Base-by-base conservation (phyloP, 2,888 invertebrate species). In the Agonopterix subpropinquella region DNA sequence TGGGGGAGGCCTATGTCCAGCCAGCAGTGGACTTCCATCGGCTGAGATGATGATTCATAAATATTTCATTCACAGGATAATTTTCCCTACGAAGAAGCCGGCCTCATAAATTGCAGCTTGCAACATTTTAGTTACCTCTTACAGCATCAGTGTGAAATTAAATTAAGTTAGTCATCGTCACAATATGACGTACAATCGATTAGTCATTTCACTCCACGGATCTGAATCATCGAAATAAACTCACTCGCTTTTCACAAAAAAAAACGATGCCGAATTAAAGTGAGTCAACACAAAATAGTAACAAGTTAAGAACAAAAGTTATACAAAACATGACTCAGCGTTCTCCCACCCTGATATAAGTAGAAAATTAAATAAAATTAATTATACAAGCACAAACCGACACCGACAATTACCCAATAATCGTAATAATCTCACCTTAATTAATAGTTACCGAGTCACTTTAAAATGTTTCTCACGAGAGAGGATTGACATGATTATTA, bases 401-500 rank as follows among this genome's bases (percentile, higher is more conserved):
- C 77, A 77, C 77, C 70, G 58, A 66, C 75, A 76, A 84, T 85
- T 84, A 85, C 80, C 69, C 70, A 81, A 82, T 85, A 80, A 82
- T 73, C 72, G 68, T 73, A 74, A 77, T 75, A 74, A 72, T 76
- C 68, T 70, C 65, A 52, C 62, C 70, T 64, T 81, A 80, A 85
- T 82, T 82, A 82, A 80, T 80, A 81, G 77, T 79, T 78, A 73
- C 77, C 64, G 60, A 59, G 65, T 69, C 72, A 68, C 69, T 71
- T 73, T 71, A 70, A 77, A 76, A 80, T 75, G 77, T 80, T 85
- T 87, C 86, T 86, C 86, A 87, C 85, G 86, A 73, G 61, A 58
- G 56, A 53, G 61, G 71, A 80, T 80, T 82, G 84, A 85, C 84
- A 80, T 77, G 78, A 79, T 84, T 84, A 84, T 83, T 84, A 83